Evolutionary conservation across 2,888 invertebrate species (phyloP).

Genomic region (Agriopis aurantiaria): DNA sequence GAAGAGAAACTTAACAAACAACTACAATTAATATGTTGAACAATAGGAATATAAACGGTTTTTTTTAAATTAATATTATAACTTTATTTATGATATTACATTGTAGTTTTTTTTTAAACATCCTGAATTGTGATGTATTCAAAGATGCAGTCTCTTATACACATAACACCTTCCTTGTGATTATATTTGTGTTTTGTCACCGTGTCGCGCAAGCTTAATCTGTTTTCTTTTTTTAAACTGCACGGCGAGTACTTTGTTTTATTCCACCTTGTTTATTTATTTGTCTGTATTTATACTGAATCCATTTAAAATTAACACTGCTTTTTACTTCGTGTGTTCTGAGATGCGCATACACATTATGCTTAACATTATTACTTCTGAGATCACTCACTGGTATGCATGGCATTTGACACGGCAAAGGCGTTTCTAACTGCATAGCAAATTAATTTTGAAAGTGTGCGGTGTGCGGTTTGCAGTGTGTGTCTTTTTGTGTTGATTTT

Average conservation of each 20-base stretch:
- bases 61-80: no score
- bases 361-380: constrained; percentile 14
- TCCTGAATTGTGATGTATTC: background rate
- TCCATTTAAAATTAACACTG: background rate
- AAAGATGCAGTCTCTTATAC: background rate
- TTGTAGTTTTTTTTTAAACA: no score
- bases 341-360: constrained; percentile 6
- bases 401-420: constrained; percentile 13
- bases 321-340: background rate
- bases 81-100: no score
- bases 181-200: background rate
- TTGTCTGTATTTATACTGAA: background rate
- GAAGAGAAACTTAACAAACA: background rate
- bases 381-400: constrained; percentile 8
- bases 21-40: background rate
- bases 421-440: constrained; percentile 16
- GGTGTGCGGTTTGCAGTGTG: no score
- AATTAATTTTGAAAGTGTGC: background rate
- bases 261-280: background rate
- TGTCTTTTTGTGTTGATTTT: constrained; percentile 4
- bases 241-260: background rate
- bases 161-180: background rate
- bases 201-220: background rate
- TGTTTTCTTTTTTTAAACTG: background rate
- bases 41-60: no score